These are phyloP conservation scores for Zoanthus solanderi DNA, from an alignment of 92 coral and sea anemone genomes.

Conservation along the genomic window DNA sequence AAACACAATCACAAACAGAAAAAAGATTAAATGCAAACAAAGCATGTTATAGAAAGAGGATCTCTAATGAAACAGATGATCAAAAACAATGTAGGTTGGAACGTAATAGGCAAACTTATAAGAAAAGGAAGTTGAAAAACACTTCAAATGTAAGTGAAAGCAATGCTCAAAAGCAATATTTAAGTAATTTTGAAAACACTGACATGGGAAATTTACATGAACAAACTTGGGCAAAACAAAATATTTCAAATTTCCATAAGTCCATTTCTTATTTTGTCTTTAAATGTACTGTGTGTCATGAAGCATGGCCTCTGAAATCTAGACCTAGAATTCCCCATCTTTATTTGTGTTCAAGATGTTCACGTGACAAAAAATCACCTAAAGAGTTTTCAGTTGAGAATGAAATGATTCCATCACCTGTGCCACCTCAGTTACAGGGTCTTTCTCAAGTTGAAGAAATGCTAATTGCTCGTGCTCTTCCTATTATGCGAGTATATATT, in stretches of 20 bases:
- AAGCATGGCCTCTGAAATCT: not conserved
- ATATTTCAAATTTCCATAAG: not conserved
- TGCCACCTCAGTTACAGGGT: too few species aligned
- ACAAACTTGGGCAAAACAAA: not conserved
- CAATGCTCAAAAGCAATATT: not conserved
- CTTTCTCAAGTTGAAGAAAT: too few species aligned
- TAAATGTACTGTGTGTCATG: not conserved
- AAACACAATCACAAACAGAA: not conserved
- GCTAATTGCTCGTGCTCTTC: not conserved
- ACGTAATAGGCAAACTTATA: too few species aligned
- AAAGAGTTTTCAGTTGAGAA: not conserved
- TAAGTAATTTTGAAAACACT: not conserved
- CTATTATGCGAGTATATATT: not conserved
- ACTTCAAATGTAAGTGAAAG: too few species aligned
- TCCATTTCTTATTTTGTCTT: not conserved
- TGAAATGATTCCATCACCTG: not conserved
- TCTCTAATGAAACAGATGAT: not conserved
- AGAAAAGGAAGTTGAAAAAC: too few species aligned
- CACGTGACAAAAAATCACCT: not conserved
- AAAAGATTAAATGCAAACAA: not conserved
- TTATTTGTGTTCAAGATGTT: not conserved
- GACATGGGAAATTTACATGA: not conserved
- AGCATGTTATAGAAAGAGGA: not conserved
- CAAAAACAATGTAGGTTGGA: not conserved
- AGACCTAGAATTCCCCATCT: not conserved